Percentiles rank a stretch among this genome's conserved stretches.
phyloP scores from a whole-genome alignment of 2,113 vertebrate species.

The Leptobrachium ailaonicum region DNA sequence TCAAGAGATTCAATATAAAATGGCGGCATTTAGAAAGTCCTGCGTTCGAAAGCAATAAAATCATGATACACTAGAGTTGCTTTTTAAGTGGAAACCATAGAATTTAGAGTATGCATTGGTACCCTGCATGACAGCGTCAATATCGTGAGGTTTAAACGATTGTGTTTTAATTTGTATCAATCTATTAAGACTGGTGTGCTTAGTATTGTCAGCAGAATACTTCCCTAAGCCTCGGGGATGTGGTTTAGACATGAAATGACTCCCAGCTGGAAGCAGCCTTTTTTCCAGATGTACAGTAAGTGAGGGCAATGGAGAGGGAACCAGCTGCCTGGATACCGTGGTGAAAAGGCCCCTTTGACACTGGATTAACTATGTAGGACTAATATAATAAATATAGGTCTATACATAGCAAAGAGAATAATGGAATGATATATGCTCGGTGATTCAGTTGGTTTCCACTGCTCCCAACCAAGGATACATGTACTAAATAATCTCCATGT shows the following conservation, averaged over 20 bases:
- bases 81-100: neutral
- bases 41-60: constrained; percentile 15
- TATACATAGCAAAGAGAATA: constrained; percentile 60
- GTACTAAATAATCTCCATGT: no score
- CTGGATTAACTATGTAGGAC: constrained; percentile 51
- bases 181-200: constrained; percentile 54
- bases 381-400: constrained; percentile 64
- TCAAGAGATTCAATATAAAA: no score
- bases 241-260: constrained; percentile 69
- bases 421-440: constrained; percentile 47
- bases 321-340: constrained; percentile 68
- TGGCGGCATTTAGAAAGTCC: no score
- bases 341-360: constrained; percentile 64
- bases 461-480: neutral
- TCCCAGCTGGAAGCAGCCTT: constrained; percentile 71
- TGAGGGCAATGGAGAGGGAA: constrained; percentile 63
- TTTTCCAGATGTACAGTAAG: constrained; percentile 67
- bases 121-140: neutral
- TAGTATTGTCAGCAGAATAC: constrained; percentile 59
- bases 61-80: neutral
- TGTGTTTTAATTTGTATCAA: constrained; percentile 53
- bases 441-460: constrained; percentile 40
- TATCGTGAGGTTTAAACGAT: constrained; percentile 18
- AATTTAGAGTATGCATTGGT: neutral
- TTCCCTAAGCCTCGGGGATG: constrained; percentile 62